Conservation (phyloP, 2,797 vertebrate genomes). For the Poecilia gillii region DNA sequence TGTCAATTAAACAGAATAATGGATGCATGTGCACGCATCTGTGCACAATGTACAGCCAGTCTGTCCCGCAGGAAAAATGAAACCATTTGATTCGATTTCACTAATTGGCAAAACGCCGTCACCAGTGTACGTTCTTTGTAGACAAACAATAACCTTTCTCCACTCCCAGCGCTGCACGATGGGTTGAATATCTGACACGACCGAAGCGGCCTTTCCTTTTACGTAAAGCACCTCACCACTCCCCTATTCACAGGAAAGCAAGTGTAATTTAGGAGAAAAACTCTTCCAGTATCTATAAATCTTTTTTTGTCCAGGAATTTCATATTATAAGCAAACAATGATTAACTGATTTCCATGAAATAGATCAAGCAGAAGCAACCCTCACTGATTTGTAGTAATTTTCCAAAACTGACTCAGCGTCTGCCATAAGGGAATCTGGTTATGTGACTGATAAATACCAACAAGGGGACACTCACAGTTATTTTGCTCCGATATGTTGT, state of each 20-base stretch:
- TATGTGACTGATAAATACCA: not conserved
- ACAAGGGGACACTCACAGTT: not conserved
- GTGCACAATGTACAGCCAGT: conserved; percentile 16
- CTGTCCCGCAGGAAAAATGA: conserved; percentile 31
- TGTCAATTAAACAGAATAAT: conserved; percentile 32
- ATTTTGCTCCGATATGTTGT: not conserved
- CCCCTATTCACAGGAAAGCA: not conserved
- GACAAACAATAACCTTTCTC: conserved; percentile 35
- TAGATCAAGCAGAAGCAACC: too few species aligned
- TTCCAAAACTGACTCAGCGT: not conserved
- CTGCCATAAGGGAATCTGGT: not conserved
- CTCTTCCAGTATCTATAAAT: not conserved
- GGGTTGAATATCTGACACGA: conserved; percentile 22
- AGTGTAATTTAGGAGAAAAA: not conserved
- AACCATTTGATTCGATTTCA: conserved; percentile 33
- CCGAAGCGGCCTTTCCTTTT: conserved; percentile 29
- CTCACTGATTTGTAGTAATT: not conserved
- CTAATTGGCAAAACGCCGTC: conserved; percentile 32
- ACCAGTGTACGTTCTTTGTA: conserved; percentile 16
- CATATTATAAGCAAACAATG: too few species aligned
- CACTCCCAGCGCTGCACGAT: not conserved
- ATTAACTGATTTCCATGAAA: too few species aligned
- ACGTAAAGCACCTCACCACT: not conserved
- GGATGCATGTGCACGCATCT: conserved; percentile 11
- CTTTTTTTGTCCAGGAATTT: too few species aligned